phyloP scores from a whole-genome alignment of 2,113 vertebrate genomes.

The Chloropsis cyanopogon region DNA sequence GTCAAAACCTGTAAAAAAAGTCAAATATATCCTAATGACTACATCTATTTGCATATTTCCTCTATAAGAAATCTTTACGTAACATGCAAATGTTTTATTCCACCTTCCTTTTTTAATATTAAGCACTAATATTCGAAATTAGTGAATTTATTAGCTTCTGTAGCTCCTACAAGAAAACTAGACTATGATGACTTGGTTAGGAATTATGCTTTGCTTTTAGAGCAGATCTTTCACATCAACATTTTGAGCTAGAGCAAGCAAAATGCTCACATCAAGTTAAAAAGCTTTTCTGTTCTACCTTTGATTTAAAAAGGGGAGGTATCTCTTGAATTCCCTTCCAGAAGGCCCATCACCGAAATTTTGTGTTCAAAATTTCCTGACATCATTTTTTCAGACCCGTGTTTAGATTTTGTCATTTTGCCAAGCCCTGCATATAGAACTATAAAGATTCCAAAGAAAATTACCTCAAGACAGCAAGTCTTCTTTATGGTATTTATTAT shows the following conservation, averaged over 20 bases:
- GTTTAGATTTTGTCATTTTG: background rate
- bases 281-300: background rate
- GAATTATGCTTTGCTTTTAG: background rate
- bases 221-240: background rate
- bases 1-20: conserved; percentile 85
- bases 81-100: background rate
- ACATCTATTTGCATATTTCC: background rate
- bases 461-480: background rate
- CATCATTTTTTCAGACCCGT: background rate
- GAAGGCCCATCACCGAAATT: background rate
- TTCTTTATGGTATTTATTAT: background rate
- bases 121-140: background rate
- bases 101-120: background rate
- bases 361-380: background rate
- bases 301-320: background rate
- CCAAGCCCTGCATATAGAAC: background rate
- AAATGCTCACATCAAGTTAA: background rate
- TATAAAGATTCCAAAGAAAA: background rate
- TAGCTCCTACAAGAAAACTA: background rate
- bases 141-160: background rate
- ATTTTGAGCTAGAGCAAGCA: background rate
- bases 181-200: background rate
- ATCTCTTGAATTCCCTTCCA: background rate
- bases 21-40: background rate
- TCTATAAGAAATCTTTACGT: background rate